Evolutionary conservation across 2,113 vertebrate genomes (phyloP).

Genomic region (Notarius quadriscutis): DNA sequence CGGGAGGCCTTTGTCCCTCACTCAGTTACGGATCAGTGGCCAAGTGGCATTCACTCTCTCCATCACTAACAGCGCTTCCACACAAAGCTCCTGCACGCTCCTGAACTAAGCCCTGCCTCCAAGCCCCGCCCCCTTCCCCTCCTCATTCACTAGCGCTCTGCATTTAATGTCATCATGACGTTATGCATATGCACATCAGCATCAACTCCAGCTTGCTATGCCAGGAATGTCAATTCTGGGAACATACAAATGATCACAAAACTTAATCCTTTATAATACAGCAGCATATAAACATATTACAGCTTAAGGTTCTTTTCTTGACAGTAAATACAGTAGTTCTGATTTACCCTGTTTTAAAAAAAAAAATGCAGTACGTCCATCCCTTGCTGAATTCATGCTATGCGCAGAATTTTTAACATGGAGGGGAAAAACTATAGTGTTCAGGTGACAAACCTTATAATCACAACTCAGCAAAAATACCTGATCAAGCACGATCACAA

Average conservation of each 20-base stretch:
- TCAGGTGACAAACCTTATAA: background rate
- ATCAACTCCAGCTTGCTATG: background rate
- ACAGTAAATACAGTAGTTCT: background rate
- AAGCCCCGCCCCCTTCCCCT: background rate
- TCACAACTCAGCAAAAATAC: slow-evolving; percentile 15
- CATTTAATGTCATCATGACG: background rate
- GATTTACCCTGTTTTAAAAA: background rate
- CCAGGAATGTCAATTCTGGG: slow-evolving; percentile 22
- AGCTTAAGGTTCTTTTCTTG: background rate
- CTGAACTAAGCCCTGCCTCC: slow-evolving; percentile 22
- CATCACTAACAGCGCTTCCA: slow-evolving; percentile 25
- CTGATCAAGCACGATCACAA: slow-evolving; percentile 27
- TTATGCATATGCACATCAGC: slow-evolving; percentile 25
- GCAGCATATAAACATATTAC: slow-evolving; percentile 40
- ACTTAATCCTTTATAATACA: slow-evolving; percentile 32
- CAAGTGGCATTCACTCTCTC: slow-evolving; percentile 61
- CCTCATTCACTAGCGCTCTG: background rate
- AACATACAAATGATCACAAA: slow-evolving; percentile 16
- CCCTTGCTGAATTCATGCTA: background rate
- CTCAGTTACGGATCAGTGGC: slow-evolving; percentile 63
- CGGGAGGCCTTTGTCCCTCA: slow-evolving; percentile 62
- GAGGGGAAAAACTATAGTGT: background rate
- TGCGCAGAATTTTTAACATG: background rate
- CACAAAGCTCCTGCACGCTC: slow-evolving; percentile 24
- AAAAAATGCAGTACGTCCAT: background rate